A percentile compares a stretch with the other conserved stretches of the same genome.
phyloP scores from a whole-genome alignment of 1,140 invertebrate species.

The Condylostylus longicornis region DNA sequence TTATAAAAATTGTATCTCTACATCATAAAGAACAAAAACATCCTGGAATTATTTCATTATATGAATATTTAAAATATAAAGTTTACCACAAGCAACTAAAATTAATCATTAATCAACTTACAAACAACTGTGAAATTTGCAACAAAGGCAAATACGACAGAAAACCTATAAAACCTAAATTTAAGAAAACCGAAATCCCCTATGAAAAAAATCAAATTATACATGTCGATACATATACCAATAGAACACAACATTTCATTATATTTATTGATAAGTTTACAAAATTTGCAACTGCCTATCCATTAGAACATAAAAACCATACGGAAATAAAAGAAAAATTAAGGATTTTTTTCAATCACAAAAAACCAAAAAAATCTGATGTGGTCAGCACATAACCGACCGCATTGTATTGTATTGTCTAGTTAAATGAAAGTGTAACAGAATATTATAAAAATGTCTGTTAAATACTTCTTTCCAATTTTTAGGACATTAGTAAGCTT shows the following conservation, averaged over 20 bases:
- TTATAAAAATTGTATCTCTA: conserved; percentile 2
- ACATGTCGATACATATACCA: conserved; percentile 11
- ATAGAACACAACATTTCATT: conserved; percentile 6
- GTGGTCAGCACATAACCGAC: no score
- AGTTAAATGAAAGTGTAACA: no score
- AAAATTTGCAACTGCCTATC: conserved; percentile 9
- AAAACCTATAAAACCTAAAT: conserved; percentile 8
- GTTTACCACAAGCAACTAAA: conserved; percentile 9
- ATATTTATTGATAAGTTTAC: conserved; percentile 8
- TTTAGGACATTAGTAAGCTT: no score
- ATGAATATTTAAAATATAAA: conserved; percentile 7
- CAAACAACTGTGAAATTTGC: conserved; percentile 12
- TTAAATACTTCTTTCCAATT: no score
- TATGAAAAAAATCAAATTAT: conserved; percentile 5
- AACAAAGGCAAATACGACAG: conserved; percentile 10
- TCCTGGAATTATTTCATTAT: conserved; percentile 8
- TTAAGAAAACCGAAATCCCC: conserved; percentile 6
- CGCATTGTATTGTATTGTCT: no score
- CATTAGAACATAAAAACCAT: no score
- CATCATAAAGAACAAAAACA: conserved; percentile 6
- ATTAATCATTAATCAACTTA: conserved; percentile 9
- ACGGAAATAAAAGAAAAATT: no score
- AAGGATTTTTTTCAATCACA: no score
- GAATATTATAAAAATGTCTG: no score
- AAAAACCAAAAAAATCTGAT: no score